phyloP scores from a whole-genome alignment of 2,797 vertebrate species.

The Fratercula arctica region DNA sequence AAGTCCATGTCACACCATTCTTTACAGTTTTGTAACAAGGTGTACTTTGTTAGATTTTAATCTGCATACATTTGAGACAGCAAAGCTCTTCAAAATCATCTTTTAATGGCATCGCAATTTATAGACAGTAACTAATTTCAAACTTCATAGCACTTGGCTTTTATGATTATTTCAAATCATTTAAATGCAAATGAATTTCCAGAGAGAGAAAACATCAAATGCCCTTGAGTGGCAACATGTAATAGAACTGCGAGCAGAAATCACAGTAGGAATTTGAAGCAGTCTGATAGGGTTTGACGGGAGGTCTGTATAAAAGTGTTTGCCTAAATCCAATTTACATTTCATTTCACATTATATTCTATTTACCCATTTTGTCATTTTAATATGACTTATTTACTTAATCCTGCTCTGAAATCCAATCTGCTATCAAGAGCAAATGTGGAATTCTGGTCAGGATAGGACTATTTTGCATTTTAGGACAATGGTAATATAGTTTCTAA shows the following conservation, averaged over 20 bases:
- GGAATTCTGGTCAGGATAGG: conserved; percentile 61
- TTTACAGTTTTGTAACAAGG: conserved; percentile 84
- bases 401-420: conserved; percentile 75
- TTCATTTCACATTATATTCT: conserved; percentile 80
- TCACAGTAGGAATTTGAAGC: conserved; percentile 76
- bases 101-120: conserved; percentile 86
- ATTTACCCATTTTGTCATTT: conserved; percentile 81
- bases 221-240: conserved; percentile 85
- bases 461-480: conserved; percentile 54
- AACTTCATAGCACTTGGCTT: conserved; percentile 89
- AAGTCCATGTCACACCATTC: conserved; percentile 76
- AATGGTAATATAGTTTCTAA: conserved; percentile 27
- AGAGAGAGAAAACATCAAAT: conserved; percentile 85
- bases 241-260: conserved; percentile 76
- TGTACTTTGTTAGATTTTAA: conserved; percentile 86
- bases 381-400: conserved; percentile 83
- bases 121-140: conserved; percentile 90
- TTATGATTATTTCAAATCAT: conserved; percentile 89
- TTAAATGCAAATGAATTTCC: conserved; percentile 91
- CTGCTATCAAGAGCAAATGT: conserved; percentile 52
- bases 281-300: conserved; percentile 76
- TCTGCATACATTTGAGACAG: conserved; percentile 83
- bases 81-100: conserved; percentile 84
- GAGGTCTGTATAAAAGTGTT: conserved; percentile 77
- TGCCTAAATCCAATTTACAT: conserved; percentile 84